Base-by-base conservation (phyloP, 2,888 invertebrate genomes). In the Allacma fusca region DNA sequence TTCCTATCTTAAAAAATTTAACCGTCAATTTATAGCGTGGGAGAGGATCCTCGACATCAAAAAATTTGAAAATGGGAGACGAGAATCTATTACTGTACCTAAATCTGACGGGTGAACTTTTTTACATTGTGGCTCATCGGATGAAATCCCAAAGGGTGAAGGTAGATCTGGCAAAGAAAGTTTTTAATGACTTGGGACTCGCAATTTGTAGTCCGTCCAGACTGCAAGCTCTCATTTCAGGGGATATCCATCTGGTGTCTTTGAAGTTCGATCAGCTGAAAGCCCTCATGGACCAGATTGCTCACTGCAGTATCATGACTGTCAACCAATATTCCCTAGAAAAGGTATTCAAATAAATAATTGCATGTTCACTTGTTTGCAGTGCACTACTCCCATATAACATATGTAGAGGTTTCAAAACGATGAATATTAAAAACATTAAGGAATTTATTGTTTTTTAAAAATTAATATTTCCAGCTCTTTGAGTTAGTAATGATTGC, bases 401-500 rank as follows among this genome's bases (percentile, higher is more conserved):
- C 29, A 40, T 21, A 34, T 59, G 12, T 69, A 74, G 13, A 40
- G 13, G 4, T 65, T 24, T 24, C 19, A 4, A 65, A 24, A 9
- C 16, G 64, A 7, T 24, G 2, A 23, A 62, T 62, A 62, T 21
- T 62, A 62, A 23, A 21, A 40, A 40, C 26, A 62, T 23, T 62
- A 12, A 12, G n/a, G 23, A 4, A 16, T 12, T 23, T 4, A 62
- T 13, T 62, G n/a, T 12, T 13, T 2, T 23, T 23, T 62, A 2
- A 23, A 62, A 23, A 13, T 23, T 13, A 34, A 26, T n/a, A n/a
- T n/a, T 13, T 67, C 19, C 84, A 89, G 88, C 85, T 90, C 50
- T 90, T 89, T 85, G 90, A 90, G 84, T 85, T 90, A 85, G 90
- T 90, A 88, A 88, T 88, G 64, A 90, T 90, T 89, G 88, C 89